Evolutionary conservation across 2,797 vertebrate species (phyloP).

Genomic region (Eospalax fontanierii): DNA sequence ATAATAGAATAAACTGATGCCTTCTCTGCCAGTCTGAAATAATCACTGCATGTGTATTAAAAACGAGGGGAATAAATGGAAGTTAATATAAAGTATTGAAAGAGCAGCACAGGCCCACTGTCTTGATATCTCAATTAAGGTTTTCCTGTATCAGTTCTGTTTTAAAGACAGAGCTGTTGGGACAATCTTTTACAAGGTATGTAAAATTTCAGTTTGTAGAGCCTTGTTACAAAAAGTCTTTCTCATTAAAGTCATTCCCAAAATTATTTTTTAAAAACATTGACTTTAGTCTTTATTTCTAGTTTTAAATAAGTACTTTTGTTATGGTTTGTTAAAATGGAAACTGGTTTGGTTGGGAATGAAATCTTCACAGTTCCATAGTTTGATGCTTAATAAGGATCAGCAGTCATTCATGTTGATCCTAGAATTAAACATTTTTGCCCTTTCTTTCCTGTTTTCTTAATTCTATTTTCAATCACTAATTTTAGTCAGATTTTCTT

Average conservation of each 20-base stretch:
- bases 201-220: too few relatives aligned
- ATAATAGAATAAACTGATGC: conserved; percentile 36
- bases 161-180: background rate
- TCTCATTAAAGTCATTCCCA: too few relatives aligned
- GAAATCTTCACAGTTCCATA: conserved; percentile 8
- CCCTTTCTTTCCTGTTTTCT: background rate
- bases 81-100: background rate
- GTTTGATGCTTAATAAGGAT: conserved; percentile 12
- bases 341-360: conserved; percentile 47
- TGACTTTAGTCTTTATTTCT: conserved; percentile 50
- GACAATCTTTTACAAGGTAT: background rate
- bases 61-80: conserved; percentile 45
- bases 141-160: conserved; percentile 33
- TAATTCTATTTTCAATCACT: conserved; percentile 2
- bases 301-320: conserved; percentile 46
- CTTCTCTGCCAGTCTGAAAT: conserved; percentile 29
- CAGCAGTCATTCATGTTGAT: background rate
- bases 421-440: conserved; percentile 53
- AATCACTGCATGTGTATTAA: conserved; percentile 37
- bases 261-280: background rate
- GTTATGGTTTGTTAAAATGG: background rate
- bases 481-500: conserved; percentile 20
- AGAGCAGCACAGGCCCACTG: background rate
- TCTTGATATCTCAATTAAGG: conserved; percentile 16
- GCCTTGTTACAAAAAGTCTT: too few relatives aligned